These are phyloP conservation scores for Collichthys lucidus DNA, from an alignment of 2,113 vertebrate species.

Conservation along the genomic window DNA sequence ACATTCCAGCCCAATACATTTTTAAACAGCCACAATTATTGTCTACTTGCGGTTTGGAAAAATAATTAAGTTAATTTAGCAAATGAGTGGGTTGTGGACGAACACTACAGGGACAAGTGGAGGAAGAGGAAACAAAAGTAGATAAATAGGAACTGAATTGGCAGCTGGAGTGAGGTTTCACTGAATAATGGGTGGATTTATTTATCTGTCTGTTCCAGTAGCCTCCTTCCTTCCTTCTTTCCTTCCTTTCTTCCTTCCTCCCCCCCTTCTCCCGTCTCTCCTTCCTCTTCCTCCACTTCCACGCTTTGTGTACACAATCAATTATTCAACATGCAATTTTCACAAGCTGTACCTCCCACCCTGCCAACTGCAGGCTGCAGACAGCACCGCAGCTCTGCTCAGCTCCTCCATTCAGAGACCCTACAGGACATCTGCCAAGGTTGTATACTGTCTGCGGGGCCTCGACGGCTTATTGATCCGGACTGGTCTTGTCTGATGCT, in stretches of 20 bases:
- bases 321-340: slow-evolving; percentile 77
- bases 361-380: slow-evolving; percentile 39
- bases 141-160: neutral
- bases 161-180: neutral
- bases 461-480: neutral
- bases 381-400: slow-evolving; percentile 3
- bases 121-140: slow-evolving; percentile 19
- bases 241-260: neutral
- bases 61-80: slow-evolving; percentile 23
- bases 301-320: slow-evolving; percentile 73
- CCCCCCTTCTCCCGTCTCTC: neutral
- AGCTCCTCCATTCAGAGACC: neutral
- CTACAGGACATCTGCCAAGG: slow-evolving; percentile 9
- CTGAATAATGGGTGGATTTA: slow-evolving; percentile 46
- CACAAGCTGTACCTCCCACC: slow-evolving; percentile 57
- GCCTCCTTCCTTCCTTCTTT: neutral
- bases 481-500: neutral
- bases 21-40: slow-evolving; percentile 51
- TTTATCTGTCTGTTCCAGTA: slow-evolving; percentile 45
- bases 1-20: slow-evolving; percentile 44
- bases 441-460: neutral
- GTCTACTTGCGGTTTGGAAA: slow-evolving; percentile 22
- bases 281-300: slow-evolving; percentile 38
- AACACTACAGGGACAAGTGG: neutral
- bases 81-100: neutral